A percentile compares a stretch with the other conserved stretches of the same genome.
Evolutionary conservation across 2,797 vertebrate genomes (phyloP).

Genomic region (Philypnodon macrostomus): DNA sequence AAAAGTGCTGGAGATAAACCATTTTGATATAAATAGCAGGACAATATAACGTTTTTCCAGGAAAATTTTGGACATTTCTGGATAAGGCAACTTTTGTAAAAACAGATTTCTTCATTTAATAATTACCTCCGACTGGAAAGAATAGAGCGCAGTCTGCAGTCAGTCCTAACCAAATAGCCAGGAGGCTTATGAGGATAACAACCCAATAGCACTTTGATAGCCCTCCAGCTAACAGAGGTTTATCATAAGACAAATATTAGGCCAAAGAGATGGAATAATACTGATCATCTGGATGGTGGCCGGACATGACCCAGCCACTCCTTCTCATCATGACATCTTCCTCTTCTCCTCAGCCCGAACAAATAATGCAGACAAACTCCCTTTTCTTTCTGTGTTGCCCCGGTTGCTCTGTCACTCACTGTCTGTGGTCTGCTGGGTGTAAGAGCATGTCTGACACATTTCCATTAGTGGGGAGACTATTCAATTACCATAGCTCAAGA

Average conservation of each 20-base stretch:
- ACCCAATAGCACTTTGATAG: slow-evolving; percentile 54
- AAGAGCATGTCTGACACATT: slow-evolving; percentile 81
- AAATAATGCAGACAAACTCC: slow-evolving; percentile 56
- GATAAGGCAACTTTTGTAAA: slow-evolving; percentile 24
- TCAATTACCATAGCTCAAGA: slow-evolving; percentile 81
- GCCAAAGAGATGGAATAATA: slow-evolving; percentile 57
- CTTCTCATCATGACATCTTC: slow-evolving; percentile 60
- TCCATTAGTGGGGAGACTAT: slow-evolving; percentile 81
- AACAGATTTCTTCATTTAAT: slow-evolving; percentile 24
- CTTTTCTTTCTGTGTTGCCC: slow-evolving; percentile 37
- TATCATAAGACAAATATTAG: slow-evolving; percentile 69
- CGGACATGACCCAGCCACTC: slow-evolving; percentile 50
- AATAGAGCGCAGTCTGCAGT: slow-evolving; percentile 39
- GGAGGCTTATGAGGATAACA: slow-evolving; percentile 54
- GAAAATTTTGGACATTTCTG: slow-evolving; percentile 12
- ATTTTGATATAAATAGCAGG: too few relatives aligned
- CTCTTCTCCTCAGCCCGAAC: slow-evolving; percentile 43
- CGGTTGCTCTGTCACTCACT: slow-evolving; percentile 61
- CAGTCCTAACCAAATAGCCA: slow-evolving; percentile 60
- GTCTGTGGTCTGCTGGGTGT: slow-evolving; percentile 68
- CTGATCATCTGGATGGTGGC: slow-evolving; percentile 40
- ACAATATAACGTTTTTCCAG: too few relatives aligned
- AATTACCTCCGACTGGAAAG: slow-evolving; percentile 43
- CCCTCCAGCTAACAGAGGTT: slow-evolving; percentile 55
- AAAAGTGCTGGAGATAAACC: too few relatives aligned